Evolutionary conservation across 2,888 invertebrate genomes (phyloP), one percentile per base, ranked within the genome.

Genomic region (Agriopis marginaria): DNA sequence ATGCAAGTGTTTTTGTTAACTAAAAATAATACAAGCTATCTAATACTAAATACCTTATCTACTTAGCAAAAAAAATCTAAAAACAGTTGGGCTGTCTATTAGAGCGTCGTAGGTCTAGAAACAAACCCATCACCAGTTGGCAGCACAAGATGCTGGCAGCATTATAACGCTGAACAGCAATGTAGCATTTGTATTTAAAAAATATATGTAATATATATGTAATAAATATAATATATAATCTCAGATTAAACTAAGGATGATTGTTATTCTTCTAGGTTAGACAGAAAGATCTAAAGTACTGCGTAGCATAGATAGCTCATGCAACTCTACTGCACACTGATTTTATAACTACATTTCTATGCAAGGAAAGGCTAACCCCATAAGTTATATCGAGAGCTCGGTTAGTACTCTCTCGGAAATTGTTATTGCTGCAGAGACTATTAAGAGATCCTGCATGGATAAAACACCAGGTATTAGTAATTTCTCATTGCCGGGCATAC

Each of bases 351-450:
- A 54, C 63, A 55, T 63, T 63, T 63, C 54, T 63, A 63, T 63
- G 63, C 54, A 54, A 39, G 55, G 39, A 14, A 54, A 63, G 63
- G 55, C 14, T 9, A n/a, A 12, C 39, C 32, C 39, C n/a, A 63
- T 63, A 63, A 63, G 14, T 63, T 63, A 63, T 54, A 63, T 40
- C 11, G 63, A 54, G 47, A 60, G 60, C 60, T 32, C 53, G 40
- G 54, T 45, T 40, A 47, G 17, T 54, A 53, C 47, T 63, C 49
- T 49, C 32, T 14, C 47, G 49, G 55, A 63, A 63, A 63, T 55
- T 63, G 63, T 63, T 63, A 63, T 60, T 60, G 40, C 60, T 60
- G 60, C 50, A 63, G 63, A 42, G 49, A 49, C 55, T 49, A 58
- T 64, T 64, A 64, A 56, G 44, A 49, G 63, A 63, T 63, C 17